phyloP scores from a whole-genome alignment of 1,140 invertebrate genomes.

The Harpegnathos saltator region DNA sequence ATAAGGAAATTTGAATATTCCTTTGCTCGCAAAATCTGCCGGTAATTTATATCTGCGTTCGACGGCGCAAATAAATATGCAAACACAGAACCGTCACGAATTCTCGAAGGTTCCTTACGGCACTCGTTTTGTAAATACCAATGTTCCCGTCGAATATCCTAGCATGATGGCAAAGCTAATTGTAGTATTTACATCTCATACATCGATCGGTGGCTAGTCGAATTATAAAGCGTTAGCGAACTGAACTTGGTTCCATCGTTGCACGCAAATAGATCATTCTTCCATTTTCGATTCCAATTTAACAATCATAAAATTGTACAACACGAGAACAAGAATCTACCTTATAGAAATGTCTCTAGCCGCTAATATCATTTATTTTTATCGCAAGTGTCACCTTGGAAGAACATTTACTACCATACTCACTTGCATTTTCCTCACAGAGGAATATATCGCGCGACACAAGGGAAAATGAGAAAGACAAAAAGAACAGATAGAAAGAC shows the following conservation, averaged over 20 bases:
- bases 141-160: background rate
- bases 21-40: constrained; percentile 5
- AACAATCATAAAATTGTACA: constrained; percentile 61
- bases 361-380: constrained; percentile 38
- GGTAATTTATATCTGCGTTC: constrained; percentile 22
- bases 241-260: constrained; percentile 37
- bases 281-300: constrained; percentile 40
- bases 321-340: constrained; percentile 54
- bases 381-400: constrained; percentile 47
- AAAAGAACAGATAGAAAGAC: constrained; percentile 54
- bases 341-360: constrained; percentile 43
- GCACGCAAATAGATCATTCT: constrained; percentile 42
- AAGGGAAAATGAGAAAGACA: constrained; percentile 64
- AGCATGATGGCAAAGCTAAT: constrained; percentile 53
- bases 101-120: constrained; percentile 14
- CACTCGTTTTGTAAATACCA: background rate
- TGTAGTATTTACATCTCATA: constrained; percentile 28
- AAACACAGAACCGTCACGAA: background rate
- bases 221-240: constrained; percentile 28
- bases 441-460: constrained; percentile 71
- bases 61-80: background rate
- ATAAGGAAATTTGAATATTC: constrained; percentile 21
- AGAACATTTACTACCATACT: constrained; percentile 64
- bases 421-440: constrained; percentile 57
- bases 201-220: constrained; percentile 25